Evolutionary conservation across 2,113 vertebrate species (phyloP).

Genomic region (Malurus melanocephalus): DNA sequence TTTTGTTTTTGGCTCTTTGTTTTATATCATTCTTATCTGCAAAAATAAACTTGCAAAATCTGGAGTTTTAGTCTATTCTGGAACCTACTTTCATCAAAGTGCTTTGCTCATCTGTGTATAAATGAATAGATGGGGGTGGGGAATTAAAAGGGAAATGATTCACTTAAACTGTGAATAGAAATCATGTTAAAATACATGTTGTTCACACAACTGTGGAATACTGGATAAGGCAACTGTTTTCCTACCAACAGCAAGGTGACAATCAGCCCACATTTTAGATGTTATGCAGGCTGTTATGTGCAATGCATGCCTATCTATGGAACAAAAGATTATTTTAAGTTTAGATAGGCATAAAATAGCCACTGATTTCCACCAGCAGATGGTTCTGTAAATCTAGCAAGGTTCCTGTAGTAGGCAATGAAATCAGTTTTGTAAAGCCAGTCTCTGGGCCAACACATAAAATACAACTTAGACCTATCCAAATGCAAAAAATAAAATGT

Average conservation of each 20-base stretch:
- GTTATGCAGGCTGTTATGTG: not conserved
- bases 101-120: constrained; percentile 37
- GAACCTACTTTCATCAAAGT: constrained; percentile 33
- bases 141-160: constrained; percentile 42
- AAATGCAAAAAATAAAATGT: constrained; percentile 16
- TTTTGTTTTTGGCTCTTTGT: not conserved
- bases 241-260: constrained; percentile 33
- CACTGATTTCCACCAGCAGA: constrained; percentile 13
- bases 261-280: constrained; percentile 10
- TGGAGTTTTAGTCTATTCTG: constrained; percentile 35
- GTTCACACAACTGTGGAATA: constrained; percentile 27
- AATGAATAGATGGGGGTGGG: constrained; percentile 42
- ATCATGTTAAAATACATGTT: constrained; percentile 16
- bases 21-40: not conserved
- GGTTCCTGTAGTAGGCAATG: constrained; percentile 4
- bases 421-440: constrained; percentile 29
- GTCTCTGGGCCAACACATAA: not conserved
- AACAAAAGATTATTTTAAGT: constrained; percentile 43
- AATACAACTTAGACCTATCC: not conserved
- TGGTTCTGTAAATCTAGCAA: constrained; percentile 19
- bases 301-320: constrained; percentile 20
- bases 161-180: constrained; percentile 36
- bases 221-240: constrained; percentile 36
- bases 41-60: constrained; percentile 50
- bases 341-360: constrained; percentile 46